These are phyloP conservation scores for Pseudomyrmex dendroicus DNA, from an alignment of 1,140 invertebrate species.

Conservation along the genomic window DNA sequence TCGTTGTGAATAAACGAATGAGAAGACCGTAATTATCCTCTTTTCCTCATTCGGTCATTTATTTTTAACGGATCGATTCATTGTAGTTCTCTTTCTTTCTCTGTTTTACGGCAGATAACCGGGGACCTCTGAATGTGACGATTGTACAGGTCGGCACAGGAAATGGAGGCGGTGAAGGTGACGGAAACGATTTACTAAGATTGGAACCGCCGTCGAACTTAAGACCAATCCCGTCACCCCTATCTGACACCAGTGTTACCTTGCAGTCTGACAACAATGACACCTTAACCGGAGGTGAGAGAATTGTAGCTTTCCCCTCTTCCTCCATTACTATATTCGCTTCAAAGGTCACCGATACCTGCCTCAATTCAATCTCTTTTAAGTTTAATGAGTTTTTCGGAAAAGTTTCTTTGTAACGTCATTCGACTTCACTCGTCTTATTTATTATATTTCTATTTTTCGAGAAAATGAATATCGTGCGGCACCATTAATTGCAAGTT, in stretches of 20 bases:
- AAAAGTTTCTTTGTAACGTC: no score
- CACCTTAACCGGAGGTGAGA: conserved; percentile 76
- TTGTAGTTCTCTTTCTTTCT: conserved; percentile 10
- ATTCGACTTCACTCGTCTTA: background rate
- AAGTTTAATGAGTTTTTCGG: background rate
- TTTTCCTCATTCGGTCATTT: background rate
- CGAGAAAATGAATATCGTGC: no score
- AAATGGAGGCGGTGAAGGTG: conserved; percentile 71
- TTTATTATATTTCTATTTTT: background rate
- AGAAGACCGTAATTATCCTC: background rate
- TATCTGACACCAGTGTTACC: conserved; percentile 79
- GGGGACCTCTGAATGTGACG: conserved; percentile 81
- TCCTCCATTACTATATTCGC: background rate
- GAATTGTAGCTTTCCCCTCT: no score
- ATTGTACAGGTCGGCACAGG: conserved; percentile 80
- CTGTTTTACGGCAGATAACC: conserved; percentile 79
- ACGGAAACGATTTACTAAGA: conserved; percentile 77
- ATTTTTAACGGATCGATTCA: conserved; percentile 19
- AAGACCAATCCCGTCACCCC: conserved; percentile 78
- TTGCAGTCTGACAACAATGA: conserved; percentile 82
- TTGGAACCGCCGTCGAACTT: conserved; percentile 78
- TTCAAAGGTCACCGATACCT: background rate
- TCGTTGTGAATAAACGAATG: background rate
- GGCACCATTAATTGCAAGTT: conserved; percentile 1
- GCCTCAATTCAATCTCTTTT: background rate